Conservation (phyloP, 2,113 vertebrate species). For the Silurus meridionalis region DNA sequence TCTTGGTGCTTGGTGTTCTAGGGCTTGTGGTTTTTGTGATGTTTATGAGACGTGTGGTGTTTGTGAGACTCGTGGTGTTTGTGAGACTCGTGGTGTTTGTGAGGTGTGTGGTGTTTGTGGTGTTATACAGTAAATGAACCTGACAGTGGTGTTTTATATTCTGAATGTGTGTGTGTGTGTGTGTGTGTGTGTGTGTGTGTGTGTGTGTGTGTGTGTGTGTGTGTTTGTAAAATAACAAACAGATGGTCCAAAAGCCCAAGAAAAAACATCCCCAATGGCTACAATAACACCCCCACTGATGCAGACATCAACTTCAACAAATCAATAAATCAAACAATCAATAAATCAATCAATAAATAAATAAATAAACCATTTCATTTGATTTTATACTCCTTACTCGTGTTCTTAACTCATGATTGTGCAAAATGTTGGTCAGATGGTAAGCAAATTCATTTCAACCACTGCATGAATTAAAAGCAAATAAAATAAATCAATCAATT, state of each 20-base stretch:
- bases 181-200: too few species aligned
- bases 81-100: too few species aligned
- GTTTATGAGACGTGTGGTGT: too few species aligned
- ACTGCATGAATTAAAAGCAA: neutral
- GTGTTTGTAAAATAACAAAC: neutral
- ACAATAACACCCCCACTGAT: neutral
- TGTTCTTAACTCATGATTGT: neutral
- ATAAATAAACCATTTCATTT: neutral
- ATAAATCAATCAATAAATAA: neutral
- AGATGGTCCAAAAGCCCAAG: neutral
- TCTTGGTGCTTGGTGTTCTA: too few species aligned
- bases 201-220: neutral
- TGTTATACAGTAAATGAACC: neutral
- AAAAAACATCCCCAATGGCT: neutral
- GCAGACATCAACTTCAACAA: neutral
- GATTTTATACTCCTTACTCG: neutral
- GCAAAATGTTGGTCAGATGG: neutral
- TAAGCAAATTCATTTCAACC: neutral
- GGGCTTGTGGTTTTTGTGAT: neutral
- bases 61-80: too few species aligned
- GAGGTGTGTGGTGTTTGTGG: neutral
- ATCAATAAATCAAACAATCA: neutral
- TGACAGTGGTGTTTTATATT: neutral
- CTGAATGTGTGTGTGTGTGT: neutral
- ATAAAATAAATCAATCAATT: neutral